Conservation (phyloP, 2,797 vertebrate genomes). For the Graptemys geographica region DNA sequence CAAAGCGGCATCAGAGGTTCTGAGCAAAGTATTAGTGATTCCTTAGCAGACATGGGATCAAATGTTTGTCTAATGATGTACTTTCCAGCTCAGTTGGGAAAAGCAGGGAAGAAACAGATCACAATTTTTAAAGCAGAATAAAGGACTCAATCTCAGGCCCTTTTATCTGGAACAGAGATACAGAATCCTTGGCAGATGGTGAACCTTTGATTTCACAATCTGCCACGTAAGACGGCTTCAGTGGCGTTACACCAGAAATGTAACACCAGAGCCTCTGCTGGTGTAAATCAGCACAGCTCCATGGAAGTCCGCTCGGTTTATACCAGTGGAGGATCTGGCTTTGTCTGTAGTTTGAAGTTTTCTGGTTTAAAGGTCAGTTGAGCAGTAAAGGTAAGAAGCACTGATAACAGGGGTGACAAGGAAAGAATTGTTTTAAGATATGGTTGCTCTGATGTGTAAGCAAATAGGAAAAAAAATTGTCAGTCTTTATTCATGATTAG, state of each 20-base stretch:
- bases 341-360: background rate
- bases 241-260: background rate
- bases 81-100: background rate
- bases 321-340: background rate
- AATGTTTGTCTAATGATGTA: background rate
- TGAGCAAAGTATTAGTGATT: background rate
- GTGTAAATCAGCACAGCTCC: fast-evolving
- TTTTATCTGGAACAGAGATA: background rate
- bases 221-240: background rate
- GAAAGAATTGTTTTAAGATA: background rate
- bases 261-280: background rate
- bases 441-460: background rate
- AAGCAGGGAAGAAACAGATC: background rate
- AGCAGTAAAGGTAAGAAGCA: background rate
- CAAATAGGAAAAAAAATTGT: background rate
- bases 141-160: background rate
- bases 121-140: background rate
- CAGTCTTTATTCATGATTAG: background rate
- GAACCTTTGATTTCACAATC: background rate
- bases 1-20: background rate
- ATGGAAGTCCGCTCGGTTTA: fast-evolving
- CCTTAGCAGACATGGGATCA: background rate
- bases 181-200: background rate
- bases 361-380: background rate
- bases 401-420: background rate